A percentile compares a stretch with the other conserved stretches of the same genome.
Evolutionary conservation across 2,888 invertebrate species (phyloP).

Genomic region (Dasypolia templi): DNA sequence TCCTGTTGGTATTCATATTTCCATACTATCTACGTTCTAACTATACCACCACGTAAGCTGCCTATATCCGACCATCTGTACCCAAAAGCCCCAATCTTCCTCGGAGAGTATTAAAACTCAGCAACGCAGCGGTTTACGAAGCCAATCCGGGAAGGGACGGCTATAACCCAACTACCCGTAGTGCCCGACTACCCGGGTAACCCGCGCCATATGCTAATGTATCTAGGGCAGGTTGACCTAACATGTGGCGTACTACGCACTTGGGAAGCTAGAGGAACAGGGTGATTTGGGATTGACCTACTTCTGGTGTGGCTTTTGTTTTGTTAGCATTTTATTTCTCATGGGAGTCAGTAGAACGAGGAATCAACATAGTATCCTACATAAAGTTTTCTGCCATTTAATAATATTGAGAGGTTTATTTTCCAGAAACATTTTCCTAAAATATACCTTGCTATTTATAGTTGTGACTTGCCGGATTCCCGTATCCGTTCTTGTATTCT

Average conservation of each 20-base stretch:
- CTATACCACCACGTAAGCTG: conserved; percentile 6
- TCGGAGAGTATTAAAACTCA: conserved; percentile 50
- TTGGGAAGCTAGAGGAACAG: conserved; percentile 21
- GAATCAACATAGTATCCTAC: background rate
- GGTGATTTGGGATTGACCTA: conserved; percentile 35
- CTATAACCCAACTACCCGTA: conserved; percentile 38
- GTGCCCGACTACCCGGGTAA: conserved; percentile 22
- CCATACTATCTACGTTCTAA: conserved; percentile 1
- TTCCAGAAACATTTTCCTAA: background rate
- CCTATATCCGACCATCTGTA: conserved; percentile 25
- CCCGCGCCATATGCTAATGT: conserved; percentile 54
- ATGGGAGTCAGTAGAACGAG: background rate
- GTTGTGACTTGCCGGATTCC: background rate
- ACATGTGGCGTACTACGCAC: conserved; percentile 45
- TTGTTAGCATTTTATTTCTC: conserved; percentile 19
- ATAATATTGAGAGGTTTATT: background rate
- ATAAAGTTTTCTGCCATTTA: background rate
- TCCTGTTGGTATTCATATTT: background rate
- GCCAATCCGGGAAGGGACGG: conserved; percentile 54
- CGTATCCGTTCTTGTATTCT: conserved; percentile 1
- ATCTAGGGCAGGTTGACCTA: conserved; percentile 46
- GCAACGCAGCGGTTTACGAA: conserved; percentile 46
- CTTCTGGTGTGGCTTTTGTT: conserved; percentile 29
- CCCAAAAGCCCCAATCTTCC: conserved; percentile 37
- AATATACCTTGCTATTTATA: background rate